Base-by-base conservation (phyloP, 2,797 vertebrate genomes). In the Mareca strepera region DNA sequence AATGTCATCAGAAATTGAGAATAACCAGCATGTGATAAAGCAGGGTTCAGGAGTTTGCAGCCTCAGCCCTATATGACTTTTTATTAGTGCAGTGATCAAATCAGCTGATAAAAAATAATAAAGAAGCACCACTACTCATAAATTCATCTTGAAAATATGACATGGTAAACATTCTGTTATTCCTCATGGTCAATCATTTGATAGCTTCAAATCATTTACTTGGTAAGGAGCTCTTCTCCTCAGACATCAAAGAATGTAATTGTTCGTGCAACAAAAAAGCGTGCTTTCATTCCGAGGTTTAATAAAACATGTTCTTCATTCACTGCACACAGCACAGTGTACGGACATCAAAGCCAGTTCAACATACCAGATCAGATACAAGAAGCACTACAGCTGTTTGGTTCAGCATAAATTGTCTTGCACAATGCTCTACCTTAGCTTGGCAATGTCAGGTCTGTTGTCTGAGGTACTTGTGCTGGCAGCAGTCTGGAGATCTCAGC, bases 251-350 rank as follows among this genome's bases (percentile, higher is more conserved):
- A 90, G 81, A 52, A 56, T 59, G 26, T 26, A 64, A 23, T 76
- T 89, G 20, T 70, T 70, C 13, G 12, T 33, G 26, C 46, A 75
- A 78, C 43, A 66, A 53, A 76, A 86, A 76, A 72, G 2, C 33
- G 31, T 86, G 29, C 12, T 90, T 93, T 95, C 37, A 17, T 83
- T 89, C 53, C 75, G 44, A 75, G 52, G 6, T 92, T 94, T 90
- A 85, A 53, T 91, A 55, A 82, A 86, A 31, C 59, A n/a, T 39
- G 17, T 48, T 6, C 2, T 72, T 75, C 5, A 16, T 88, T 63
- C 33, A 63, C 23, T 79, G 4, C 55, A 6, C 26, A 8, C 41
- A 66, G 31, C 86, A 67, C 80, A 62, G 12, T 0, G 0, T 55
- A 9, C 22, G 15, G 55, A 46, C 15, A 12, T 63, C 55, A 82